These are phyloP conservation scores for Aleiodes sp. DNA, from an alignment of 1,140 invertebrate species.

Conservation along the genomic window DNA sequence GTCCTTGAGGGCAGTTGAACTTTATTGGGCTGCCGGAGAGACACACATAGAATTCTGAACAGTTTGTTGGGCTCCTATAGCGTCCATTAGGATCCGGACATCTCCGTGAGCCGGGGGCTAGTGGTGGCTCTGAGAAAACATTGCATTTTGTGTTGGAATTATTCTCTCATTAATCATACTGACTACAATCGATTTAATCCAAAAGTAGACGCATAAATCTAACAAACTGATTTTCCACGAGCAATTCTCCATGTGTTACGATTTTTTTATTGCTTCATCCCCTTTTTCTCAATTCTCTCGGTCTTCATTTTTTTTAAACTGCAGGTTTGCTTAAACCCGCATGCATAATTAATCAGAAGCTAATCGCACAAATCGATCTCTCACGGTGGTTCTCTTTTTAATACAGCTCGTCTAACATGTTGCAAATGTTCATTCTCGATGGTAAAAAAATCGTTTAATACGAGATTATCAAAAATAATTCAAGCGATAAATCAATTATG, in stretches of 20 bases:
- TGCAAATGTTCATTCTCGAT: background rate
- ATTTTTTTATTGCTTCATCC: background rate
- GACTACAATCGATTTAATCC: background rate
- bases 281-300: background rate
- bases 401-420: conserved; percentile 22
- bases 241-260: conserved; percentile 8
- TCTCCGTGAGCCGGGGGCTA: conserved; percentile 60
- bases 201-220: background rate
- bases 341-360: conserved; percentile 36
- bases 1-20: conserved; percentile 70
- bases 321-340: background rate
- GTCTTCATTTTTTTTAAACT: conserved; percentile 8
- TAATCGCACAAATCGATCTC: conserved; percentile 34
- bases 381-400: conserved; percentile 26
- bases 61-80: conserved; percentile 71
- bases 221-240: background rate
- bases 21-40: conserved; percentile 68
- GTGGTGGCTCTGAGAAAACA: conserved; percentile 48
- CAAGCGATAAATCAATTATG: background rate
- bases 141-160: background rate
- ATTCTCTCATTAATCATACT: background rate
- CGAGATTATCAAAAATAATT: background rate
- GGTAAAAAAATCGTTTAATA: background rate
- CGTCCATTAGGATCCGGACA: conserved; percentile 66
- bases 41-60: conserved; percentile 75